Base-by-base conservation (phyloP, 2,888 invertebrate genomes). In the Diaprepes abbreviatus region DNA sequence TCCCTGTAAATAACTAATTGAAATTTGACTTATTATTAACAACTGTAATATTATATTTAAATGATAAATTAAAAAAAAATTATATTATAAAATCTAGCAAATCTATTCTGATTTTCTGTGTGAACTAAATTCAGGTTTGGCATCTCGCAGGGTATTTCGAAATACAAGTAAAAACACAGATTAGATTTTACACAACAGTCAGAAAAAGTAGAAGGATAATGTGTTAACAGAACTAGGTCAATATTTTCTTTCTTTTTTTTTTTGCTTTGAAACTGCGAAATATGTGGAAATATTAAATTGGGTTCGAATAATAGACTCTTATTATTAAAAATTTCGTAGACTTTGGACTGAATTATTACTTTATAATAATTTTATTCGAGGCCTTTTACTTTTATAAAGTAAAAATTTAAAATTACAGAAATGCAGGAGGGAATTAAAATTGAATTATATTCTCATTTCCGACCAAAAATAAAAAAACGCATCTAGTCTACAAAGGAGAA, bases 81-180 rank as follows among this genome's bases (percentile, higher is more conserved):
- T 19, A 43, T 43, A 43, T 14, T 14, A 38, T 19, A 43, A 19
- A 43, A 19, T 43, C 9, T 19, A 43, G 4, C 43, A n/a, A 7
- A 48, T 19, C 21, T 52, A 40, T 33, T 57, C 48, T 21, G 62
- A 68, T 67, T 67, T n/a, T 67, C 40, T 52, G 63, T 21, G 66
- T 36, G 48, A 45, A 68, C 68, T 68, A 63, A 60, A 63, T 68
- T 68, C 68, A 68, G 63, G 57, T 68, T 63, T 68, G 68, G 68
- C 63, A 68, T 68, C 68, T 69, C 50, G 64, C 63, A n/a, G 35
- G 36, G 14, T 28, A 69, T 69, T 69, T 69, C 69, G 64, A 69
- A 69, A 69, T 69, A 64, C 64, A 69, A 69, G 64, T 69, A 58
- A 69, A 69, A 64, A 69, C 69, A 40, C 36, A 69, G 63, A 68